phyloP scores from a whole-genome alignment of 2,113 vertebrate genomes.

The Tupaia chinensis region DNA sequence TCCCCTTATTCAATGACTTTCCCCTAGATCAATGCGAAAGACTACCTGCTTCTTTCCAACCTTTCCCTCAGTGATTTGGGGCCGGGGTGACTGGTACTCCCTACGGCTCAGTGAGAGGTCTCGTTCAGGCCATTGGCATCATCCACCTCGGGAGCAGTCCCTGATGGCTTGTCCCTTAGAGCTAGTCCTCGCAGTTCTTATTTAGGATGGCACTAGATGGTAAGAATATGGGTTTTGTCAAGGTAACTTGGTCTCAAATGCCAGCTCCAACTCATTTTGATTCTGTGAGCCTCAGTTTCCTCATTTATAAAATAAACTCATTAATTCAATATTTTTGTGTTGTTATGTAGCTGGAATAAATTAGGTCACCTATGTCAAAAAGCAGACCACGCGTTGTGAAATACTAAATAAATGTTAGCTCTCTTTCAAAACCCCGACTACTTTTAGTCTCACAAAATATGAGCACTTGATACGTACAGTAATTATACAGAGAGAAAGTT shows the following conservation, averaged over 20 bases:
- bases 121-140: neutral
- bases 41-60: neutral
- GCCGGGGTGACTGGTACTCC: neutral
- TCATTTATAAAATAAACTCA: neutral
- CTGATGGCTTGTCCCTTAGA: neutral
- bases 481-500: neutral
- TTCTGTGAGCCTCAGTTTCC: neutral
- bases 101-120: neutral
- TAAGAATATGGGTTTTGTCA: neutral
- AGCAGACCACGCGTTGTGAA: conserved; percentile 1
- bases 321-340: neutral
- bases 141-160: neutral
- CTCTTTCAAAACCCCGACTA: conserved; percentile 38
- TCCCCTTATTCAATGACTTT: neutral
- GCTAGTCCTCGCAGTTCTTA: neutral
- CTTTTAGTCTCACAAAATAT: neutral
- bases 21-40: neutral
- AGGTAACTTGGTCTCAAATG: neutral
- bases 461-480: neutral
- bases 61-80: neutral
- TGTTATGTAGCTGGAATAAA: neutral
- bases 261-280: neutral
- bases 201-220: neutral
- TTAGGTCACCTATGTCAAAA: conserved; percentile 21
- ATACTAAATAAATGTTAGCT: conserved; percentile 48